Conservation (phyloP, 2,113 vertebrate species). For the Sorex fumeus region DNA sequence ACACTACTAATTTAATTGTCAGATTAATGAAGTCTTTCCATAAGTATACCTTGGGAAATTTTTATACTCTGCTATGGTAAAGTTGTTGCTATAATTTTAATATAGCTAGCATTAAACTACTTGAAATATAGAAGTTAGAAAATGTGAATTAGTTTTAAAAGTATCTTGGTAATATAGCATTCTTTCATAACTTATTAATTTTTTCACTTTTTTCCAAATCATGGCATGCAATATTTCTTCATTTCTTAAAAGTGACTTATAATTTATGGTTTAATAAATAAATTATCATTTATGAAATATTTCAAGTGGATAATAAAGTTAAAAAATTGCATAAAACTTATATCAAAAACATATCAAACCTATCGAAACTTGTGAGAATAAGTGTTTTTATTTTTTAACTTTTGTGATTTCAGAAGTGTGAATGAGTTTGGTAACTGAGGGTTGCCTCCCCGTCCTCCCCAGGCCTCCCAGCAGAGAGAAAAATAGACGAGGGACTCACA, state of each 20-base stretch:
- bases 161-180: background rate
- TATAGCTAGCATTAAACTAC: background rate
- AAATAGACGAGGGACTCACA: too few relatives aligned
- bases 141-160: conserved; percentile 13
- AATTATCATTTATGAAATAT: conserved; percentile 35
- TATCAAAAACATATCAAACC: background rate
- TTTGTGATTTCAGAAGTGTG: background rate
- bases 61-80: conserved; percentile 11
- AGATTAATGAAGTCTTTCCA: background rate
- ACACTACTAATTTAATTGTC: conserved; percentile 1
- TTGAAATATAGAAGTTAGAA: conserved; percentile 16
- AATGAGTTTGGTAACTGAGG: too few relatives aligned
- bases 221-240: background rate
- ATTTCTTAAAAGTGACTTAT: conserved; percentile 21
- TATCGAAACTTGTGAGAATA: background rate
- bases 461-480: too few relatives aligned
- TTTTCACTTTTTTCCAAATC: background rate
- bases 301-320: conserved; percentile 33
- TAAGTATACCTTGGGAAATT: conserved; percentile 11
- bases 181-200: conserved; percentile 1
- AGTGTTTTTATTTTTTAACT: background rate
- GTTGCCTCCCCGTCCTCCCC: too few relatives aligned
- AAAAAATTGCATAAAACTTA: background rate
- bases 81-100: background rate
- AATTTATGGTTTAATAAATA: conserved; percentile 12